A percentile compares a stretch with the other conserved stretches of the same genome.
Evolutionary conservation across 2,797 vertebrate genomes (phyloP).

Genomic region (Sylvilagus floridanus): DNA sequence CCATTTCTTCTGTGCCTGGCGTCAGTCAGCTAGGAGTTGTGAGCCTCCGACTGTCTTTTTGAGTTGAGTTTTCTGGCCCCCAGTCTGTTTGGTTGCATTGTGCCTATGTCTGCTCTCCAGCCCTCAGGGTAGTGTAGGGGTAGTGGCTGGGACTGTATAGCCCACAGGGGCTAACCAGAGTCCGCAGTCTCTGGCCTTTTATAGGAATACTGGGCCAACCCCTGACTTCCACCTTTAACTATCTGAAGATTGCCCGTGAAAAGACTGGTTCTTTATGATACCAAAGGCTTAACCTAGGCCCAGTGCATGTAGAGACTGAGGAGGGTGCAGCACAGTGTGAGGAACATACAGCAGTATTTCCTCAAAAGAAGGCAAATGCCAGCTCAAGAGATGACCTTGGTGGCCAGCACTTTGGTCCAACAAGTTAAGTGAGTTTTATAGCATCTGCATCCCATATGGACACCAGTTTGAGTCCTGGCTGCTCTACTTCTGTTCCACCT

Average conservation of each 20-base stretch:
- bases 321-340: background rate
- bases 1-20: background rate
- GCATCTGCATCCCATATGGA: too few species aligned
- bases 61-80: constrained; percentile 11
- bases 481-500: too few species aligned
- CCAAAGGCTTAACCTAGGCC: background rate
- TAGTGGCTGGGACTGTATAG: background rate
- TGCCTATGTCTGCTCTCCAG: background rate
- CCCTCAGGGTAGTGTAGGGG: background rate
- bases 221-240: background rate
- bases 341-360: background rate
- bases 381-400: background rate
- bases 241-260: background rate
- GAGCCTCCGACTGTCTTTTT: background rate
- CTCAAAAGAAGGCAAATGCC: background rate
- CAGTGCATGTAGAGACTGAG: background rate
- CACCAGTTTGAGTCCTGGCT: too few species aligned
- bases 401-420: too few species aligned
- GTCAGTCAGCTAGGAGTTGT: background rate
- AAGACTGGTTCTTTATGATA: background rate
- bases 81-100: background rate
- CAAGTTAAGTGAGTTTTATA: too few species aligned
- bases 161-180: background rate
- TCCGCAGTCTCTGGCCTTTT: background rate
- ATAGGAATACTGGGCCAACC: background rate